These are phyloP conservation scores for Lamellibrachia satsuma DNA, from an alignment of 2,888 invertebrate genomes.

Conservation along the genomic window DNA sequence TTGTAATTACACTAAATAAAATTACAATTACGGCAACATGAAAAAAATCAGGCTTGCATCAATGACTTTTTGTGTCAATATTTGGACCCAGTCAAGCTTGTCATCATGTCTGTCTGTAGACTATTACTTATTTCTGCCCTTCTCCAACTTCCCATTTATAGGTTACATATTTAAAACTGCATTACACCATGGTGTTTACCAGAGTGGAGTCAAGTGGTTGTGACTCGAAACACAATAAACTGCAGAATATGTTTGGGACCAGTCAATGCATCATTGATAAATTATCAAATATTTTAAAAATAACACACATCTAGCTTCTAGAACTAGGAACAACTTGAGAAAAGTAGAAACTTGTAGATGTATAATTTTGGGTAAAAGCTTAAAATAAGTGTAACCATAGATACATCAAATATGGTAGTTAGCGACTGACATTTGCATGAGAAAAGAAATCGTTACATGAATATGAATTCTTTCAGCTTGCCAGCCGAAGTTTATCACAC, in stretches of 20 bases:
- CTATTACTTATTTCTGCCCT: too few relatives aligned
- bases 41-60: too few relatives aligned
- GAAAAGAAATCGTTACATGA: background rate
- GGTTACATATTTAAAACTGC: too few relatives aligned
- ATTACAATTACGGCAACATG: too few relatives aligned
- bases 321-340: background rate
- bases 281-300: background rate
- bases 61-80: too few relatives aligned
- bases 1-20: too few relatives aligned
- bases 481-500: conserved; percentile 56
- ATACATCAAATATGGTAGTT: background rate
- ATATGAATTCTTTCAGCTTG: conserved; percentile 49
- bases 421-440: background rate
- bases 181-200: too few relatives aligned
- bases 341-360: background rate
- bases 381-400: background rate
- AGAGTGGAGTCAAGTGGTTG: too few relatives aligned
- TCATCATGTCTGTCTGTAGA: too few relatives aligned
- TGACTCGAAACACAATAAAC: background rate
- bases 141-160: too few relatives aligned
- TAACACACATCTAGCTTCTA: background rate
- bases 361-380: background rate
- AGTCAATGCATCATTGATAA: background rate
- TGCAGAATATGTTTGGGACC: too few relatives aligned
- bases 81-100: too few relatives aligned